Conservation (phyloP, 2,797 vertebrate species). For the Florisuga fusca region DNA sequence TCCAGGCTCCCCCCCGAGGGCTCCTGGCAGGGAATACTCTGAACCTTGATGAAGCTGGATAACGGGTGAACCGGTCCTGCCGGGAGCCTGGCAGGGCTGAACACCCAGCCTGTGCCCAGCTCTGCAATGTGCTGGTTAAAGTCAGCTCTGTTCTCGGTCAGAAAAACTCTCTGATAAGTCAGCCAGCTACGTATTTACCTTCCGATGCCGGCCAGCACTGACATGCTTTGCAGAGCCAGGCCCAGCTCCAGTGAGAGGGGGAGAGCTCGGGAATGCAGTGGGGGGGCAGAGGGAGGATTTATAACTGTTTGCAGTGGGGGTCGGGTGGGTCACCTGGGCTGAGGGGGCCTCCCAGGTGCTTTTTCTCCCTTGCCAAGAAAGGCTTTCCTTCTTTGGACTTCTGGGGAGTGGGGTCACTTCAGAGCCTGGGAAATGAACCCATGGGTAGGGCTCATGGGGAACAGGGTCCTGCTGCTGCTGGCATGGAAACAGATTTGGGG, state of each 20-base stretch:
- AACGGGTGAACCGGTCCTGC: background rate
- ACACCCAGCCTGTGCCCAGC: background rate
- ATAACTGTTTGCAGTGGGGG: background rate
- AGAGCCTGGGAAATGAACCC: background rate
- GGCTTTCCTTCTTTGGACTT: background rate
- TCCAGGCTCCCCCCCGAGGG: background rate
- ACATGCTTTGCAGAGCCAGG: background rate
- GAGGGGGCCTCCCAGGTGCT: background rate
- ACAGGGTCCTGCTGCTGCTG: background rate
- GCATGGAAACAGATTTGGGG: fast-evolving
- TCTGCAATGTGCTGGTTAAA: background rate
- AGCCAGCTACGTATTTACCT: background rate
- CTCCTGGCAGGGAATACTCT: background rate
- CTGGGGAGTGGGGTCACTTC: background rate
- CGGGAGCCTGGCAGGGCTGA: background rate
- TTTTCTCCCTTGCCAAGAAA: conserved; percentile 28
- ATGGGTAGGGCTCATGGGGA: fast-evolving
- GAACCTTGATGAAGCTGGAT: background rate
- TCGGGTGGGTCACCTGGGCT: background rate
- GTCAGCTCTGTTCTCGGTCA: background rate
- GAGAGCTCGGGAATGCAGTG: background rate
- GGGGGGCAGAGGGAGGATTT: background rate
- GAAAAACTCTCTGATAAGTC: background rate
- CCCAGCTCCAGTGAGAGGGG: background rate
- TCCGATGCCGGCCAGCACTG: background rate